A percentile compares a stretch with the other conserved stretches of the same genome.
These are phyloP conservation scores for Donacobius atricapilla DNA, from an alignment of 2,113 vertebrate genomes.

Conservation along the genomic window DNA sequence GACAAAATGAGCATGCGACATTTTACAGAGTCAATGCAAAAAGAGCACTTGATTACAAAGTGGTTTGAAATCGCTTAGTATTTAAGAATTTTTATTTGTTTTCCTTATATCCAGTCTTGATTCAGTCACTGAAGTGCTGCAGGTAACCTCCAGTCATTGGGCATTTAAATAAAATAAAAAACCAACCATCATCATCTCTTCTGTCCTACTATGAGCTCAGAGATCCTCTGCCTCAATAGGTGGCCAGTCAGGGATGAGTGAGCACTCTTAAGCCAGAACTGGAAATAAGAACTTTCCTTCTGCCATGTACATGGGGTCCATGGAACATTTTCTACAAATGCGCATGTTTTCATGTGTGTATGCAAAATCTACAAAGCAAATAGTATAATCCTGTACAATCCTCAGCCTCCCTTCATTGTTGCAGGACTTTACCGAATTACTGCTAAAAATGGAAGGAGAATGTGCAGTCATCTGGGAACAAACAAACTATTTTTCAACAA, in stretches of 20 bases:
- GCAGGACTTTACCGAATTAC: background rate
- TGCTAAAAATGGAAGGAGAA: background rate
- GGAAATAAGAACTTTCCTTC: background rate
- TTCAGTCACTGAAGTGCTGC: background rate
- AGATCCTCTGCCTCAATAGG: background rate
- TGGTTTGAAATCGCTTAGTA: background rate
- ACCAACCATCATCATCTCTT: background rate
- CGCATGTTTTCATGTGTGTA: accelerated
- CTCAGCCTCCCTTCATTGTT: background rate
- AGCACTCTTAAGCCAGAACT: background rate
- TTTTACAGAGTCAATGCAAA: background rate
- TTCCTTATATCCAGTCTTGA: background rate
- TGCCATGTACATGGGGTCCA: background rate
- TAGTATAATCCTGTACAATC: background rate
- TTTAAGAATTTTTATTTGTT: background rate
- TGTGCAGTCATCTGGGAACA: background rate
- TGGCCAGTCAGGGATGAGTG: accelerated
- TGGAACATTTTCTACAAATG: background rate
- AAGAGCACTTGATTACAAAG: background rate
- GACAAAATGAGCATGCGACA: background rate
- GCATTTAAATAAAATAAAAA: background rate
- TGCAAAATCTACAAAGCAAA: background rate
- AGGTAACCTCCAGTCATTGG: background rate
- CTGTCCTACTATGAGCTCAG: background rate
- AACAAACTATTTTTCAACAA: background rate